Percentiles rank a stretch among this genome's conserved stretches.
Conservation (phyloP, 2,113 vertebrate species). For the Gymnorhina tibicen region DNA sequence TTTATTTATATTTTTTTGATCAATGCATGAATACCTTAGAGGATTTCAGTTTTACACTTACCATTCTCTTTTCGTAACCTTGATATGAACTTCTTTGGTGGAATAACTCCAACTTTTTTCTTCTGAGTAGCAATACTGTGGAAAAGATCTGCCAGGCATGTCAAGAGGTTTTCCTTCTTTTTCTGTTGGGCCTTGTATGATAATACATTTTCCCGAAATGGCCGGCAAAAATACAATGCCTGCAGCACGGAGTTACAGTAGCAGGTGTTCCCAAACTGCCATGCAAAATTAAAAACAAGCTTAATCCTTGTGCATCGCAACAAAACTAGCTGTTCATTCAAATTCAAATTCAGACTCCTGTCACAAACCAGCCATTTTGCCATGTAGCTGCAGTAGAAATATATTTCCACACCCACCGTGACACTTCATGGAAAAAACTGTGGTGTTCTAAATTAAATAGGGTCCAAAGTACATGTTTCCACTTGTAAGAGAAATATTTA, state of each 20-base stretch:
- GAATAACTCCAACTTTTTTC: constrained; percentile 98
- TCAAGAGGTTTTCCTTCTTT: constrained; percentile 97
- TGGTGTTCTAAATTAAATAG: background rate
- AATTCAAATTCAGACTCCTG: background rate
- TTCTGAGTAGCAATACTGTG: constrained; percentile 98
- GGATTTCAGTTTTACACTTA: constrained; percentile 61
- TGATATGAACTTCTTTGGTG: constrained; percentile 98
- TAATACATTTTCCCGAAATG: constrained; percentile 95
- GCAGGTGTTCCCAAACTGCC: constrained; percentile 97
- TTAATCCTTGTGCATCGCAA: background rate
- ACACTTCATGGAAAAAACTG: background rate
- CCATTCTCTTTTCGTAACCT: constrained; percentile 94
- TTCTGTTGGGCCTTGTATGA: constrained; percentile 97
- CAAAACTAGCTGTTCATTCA: background rate
- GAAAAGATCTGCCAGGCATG: constrained; percentile 96
- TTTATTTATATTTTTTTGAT: background rate
- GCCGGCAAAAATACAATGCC: constrained; percentile 95
- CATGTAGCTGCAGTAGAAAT: background rate
- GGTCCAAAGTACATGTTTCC: background rate
- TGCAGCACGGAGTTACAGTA: constrained; percentile 99
- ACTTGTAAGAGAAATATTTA: background rate
- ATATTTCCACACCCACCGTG: background rate
- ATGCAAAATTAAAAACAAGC: constrained; percentile 23
- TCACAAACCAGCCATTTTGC: background rate
- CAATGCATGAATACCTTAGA: background rate